phyloP scores from a whole-genome alignment of 2,888 invertebrate species.

The Ichneumoninae sp. region DNA sequence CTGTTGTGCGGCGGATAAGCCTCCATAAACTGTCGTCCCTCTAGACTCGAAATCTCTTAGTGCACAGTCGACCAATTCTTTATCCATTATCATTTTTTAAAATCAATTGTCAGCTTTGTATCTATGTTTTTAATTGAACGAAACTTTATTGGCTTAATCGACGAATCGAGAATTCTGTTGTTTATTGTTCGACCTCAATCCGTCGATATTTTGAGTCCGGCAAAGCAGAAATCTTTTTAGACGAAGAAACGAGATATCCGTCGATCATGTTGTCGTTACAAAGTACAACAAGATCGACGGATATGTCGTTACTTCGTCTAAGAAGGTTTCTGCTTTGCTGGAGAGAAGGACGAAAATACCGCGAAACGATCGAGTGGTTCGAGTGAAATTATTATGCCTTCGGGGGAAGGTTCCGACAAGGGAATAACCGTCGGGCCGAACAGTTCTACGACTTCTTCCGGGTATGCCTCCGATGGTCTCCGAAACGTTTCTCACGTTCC shows the following conservation, averaged over 20 bases:
- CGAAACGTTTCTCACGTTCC: too few relatives aligned
- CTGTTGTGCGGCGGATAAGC: not conserved
- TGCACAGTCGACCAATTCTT: not conserved
- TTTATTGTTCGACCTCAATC: not conserved
- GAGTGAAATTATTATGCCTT: constrained; percentile 35
- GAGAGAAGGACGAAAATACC: not conserved
- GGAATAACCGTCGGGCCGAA: not conserved
- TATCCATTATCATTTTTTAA: not conserved
- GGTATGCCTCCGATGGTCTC: too few relatives aligned
- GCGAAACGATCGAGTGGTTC: constrained; percentile 10
- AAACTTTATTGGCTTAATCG: not conserved
- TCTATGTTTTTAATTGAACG: not conserved
- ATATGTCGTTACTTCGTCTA: too few relatives aligned
- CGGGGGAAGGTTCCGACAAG: not conserved
- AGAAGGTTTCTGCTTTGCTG: too few relatives aligned
- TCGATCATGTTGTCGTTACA: not conserved
- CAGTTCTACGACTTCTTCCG: not conserved
- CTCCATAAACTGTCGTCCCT: not conserved
- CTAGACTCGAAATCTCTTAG: not conserved
- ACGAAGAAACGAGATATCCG: not conserved
- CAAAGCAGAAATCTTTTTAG: too few relatives aligned
- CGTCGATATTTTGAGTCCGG: too few relatives aligned
- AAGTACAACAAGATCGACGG: not conserved
- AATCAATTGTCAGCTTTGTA: not conserved
- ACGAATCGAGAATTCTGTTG: not conserved